A percentile compares a stretch with the other conserved stretches of the same genome.
Evolutionary conservation across 2,113 vertebrate genomes (phyloP).

Genomic region (Lepus timidus): DNA sequence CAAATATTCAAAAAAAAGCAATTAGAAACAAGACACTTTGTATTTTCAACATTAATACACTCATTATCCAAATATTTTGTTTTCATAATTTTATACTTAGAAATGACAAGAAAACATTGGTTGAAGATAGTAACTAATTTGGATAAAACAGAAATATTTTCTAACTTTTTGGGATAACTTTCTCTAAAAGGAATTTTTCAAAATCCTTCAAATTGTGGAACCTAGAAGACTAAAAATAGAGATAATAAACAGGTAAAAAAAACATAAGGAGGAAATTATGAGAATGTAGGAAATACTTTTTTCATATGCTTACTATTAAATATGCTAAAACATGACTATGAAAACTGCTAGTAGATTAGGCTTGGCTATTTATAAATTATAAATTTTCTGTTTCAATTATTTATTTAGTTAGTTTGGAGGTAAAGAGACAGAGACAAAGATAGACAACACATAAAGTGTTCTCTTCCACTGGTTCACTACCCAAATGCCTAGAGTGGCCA

Average conservation of each 20-base stretch:
- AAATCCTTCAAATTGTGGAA: background rate
- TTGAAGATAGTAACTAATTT: conserved; percentile 22
- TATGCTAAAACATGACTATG: background rate
- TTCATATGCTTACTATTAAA: background rate
- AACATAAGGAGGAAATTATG: background rate
- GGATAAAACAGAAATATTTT: background rate
- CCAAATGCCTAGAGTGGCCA: too few relatives aligned
- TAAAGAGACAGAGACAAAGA: too few relatives aligned
- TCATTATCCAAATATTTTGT: background rate
- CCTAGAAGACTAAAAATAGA: background rate
- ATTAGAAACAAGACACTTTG: background rate
- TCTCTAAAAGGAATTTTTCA: conserved; percentile 45
- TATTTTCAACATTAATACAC: background rate
- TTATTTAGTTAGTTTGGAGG: too few relatives aligned
- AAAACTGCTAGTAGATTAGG: background rate
- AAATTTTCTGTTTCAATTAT: too few relatives aligned
- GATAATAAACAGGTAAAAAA: conserved; percentile 1
- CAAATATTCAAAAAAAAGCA: background rate
- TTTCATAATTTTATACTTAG: background rate
- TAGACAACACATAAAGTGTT: too few relatives aligned
- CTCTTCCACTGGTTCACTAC: too few relatives aligned
- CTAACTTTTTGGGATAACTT: background rate
- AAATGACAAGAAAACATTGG: background rate
- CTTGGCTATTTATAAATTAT: background rate
- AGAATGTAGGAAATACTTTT: background rate